Evolutionary conservation across 2,113 vertebrate genomes (phyloP).

Genomic region (Lepidothrix coronata): DNA sequence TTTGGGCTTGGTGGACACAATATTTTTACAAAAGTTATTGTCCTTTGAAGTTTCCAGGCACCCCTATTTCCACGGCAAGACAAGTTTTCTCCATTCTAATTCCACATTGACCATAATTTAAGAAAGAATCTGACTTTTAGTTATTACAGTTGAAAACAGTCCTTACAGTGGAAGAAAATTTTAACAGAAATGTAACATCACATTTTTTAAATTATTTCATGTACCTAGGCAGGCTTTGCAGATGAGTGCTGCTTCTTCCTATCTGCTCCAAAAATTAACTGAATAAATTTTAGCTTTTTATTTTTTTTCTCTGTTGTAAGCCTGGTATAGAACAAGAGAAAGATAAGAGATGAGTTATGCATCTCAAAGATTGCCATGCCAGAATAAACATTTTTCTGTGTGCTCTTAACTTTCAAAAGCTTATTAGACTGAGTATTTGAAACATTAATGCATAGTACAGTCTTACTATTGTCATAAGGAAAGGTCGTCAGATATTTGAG

Average conservation of each 20-base stretch:
- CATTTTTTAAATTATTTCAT: neutral
- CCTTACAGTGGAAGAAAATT: neutral
- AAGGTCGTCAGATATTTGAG: neutral
- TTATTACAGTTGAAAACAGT: neutral
- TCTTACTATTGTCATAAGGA: neutral
- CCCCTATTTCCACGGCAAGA: neutral
- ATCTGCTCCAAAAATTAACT: neutral
- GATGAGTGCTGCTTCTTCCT: neutral
- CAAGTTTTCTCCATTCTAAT: neutral
- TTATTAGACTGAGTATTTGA: neutral
- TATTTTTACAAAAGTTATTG: neutral
- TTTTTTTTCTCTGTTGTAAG: neutral
- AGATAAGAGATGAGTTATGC: neutral
- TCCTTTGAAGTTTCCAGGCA: neutral
- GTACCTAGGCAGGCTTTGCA: neutral
- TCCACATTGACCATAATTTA: neutral
- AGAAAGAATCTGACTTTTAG: neutral
- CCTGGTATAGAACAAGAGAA: neutral
- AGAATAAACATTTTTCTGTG: constrained; percentile 1
- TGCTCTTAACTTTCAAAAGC: neutral
- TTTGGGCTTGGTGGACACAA: neutral
- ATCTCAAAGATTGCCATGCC: neutral
- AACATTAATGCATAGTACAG: constrained; percentile 12
- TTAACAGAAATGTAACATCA: neutral
- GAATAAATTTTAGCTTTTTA: neutral